These are phyloP conservation scores for Drosophila kuntzei DNA, from an alignment of 2,888 invertebrate species.

Conservation along the genomic window DNA sequence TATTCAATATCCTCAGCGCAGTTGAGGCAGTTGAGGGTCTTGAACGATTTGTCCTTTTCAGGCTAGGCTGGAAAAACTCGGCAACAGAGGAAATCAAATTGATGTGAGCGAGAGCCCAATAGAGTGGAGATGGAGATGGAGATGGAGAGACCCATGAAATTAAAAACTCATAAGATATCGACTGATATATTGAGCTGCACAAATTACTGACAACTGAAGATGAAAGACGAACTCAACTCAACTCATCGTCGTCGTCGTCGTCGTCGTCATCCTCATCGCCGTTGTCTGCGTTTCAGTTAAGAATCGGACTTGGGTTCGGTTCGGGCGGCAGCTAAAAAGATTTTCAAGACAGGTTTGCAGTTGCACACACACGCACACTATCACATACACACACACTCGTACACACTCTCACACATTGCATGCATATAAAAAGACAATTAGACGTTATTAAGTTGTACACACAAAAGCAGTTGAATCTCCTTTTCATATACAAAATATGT, in stretches of 20 bases:
- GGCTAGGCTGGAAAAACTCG: constrained; percentile 67
- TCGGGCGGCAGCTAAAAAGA: constrained; percentile 60
- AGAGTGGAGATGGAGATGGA: constrained; percentile 37
- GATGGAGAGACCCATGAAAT: constrained; percentile 79
- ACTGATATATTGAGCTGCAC: constrained; percentile 86
- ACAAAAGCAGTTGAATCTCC: constrained; percentile 72
- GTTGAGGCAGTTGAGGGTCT: constrained; percentile 21
- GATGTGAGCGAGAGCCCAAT: constrained; percentile 70
- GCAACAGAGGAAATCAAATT: constrained; percentile 81
- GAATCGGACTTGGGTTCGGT: constrained; percentile 26
- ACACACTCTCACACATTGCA: constrained; percentile 16
- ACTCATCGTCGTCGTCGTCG: constrained; percentile 13
- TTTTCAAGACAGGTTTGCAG: constrained; percentile 74
- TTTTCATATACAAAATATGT: constrained; percentile 43
- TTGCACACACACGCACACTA: constrained; percentile 27
- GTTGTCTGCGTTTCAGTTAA: constrained; percentile 17
- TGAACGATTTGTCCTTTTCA: constrained; percentile 79
- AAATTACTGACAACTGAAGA: constrained; percentile 83
- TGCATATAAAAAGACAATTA: constrained; percentile 84
- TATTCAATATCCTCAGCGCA: constrained; percentile 82
- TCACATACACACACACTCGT: constrained; percentile 8
- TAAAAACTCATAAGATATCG: constrained; percentile 86
- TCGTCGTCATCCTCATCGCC: constrained; percentile 24
- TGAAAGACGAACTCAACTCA: constrained; percentile 61
- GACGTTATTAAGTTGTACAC: constrained; percentile 79